Conservation (phyloP, 2,113 vertebrate genomes). For the Eublepharis macularius region DNA sequence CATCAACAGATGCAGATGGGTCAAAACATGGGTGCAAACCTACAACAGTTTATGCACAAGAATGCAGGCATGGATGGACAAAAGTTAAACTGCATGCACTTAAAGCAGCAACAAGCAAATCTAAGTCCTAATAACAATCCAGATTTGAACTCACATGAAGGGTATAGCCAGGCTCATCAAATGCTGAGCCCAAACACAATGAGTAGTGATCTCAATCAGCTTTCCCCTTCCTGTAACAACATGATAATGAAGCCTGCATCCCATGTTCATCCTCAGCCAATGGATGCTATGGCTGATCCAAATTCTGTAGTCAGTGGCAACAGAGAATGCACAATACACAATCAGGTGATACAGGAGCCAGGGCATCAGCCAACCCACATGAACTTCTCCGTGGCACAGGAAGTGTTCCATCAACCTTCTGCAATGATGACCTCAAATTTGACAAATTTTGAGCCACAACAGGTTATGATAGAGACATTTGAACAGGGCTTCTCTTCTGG, state of each 20-base stretch:
- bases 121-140: conserved; percentile 66
- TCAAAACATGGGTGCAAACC: conserved; percentile 73
- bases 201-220: conserved; percentile 72
- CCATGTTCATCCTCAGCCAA: conserved; percentile 69
- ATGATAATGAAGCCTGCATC: conserved; percentile 62
- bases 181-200: conserved; percentile 71
- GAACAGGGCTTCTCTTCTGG: conserved; percentile 55
- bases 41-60: conserved; percentile 74
- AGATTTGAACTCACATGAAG: conserved; percentile 73
- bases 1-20: conserved; percentile 81
- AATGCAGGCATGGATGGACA: conserved; percentile 72
- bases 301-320: conserved; percentile 60
- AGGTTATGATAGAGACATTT: conserved; percentile 57
- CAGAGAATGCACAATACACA: conserved; percentile 65
- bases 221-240: conserved; percentile 73
- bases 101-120: conserved; percentile 75
- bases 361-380: conserved; percentile 65
- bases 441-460: conserved; percentile 75
- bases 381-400: conserved; percentile 65
- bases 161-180: conserved; percentile 78
- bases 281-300: conserved; percentile 55
- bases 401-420: conserved; percentile 68
- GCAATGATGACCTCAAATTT: conserved; percentile 73
- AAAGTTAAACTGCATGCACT: conserved; percentile 77
- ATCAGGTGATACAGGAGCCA: conserved; percentile 60